These are phyloP conservation scores for Branchipolynoe longqiensis DNA, from an alignment of 2,888 invertebrate species.

Conservation along the genomic window DNA sequence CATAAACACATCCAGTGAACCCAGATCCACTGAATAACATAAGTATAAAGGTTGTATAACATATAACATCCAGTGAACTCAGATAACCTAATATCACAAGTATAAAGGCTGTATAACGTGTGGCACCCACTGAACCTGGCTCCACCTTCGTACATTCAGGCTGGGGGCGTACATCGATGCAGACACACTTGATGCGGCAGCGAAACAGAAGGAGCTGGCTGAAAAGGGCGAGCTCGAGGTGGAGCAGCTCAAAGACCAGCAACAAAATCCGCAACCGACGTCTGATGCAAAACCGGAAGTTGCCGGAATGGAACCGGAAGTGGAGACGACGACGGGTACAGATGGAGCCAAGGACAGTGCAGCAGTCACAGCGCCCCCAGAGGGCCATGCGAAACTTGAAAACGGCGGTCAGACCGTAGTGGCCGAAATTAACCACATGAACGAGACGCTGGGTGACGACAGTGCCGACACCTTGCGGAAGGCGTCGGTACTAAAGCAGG, in stretches of 20 bases:
- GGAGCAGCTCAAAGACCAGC: not conserved
- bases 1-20: too few species aligned
- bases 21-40: too few species aligned
- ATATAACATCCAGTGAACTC: too few species aligned
- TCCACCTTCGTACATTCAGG: not conserved
- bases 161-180: slow-evolving; percentile 27
- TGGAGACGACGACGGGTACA: not conserved
- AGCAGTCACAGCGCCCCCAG: not conserved
- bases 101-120: too few species aligned
- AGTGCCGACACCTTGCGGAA: not conserved
- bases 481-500: slow-evolving; percentile 30
- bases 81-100: too few species aligned
- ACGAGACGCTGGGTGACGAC: slow-evolving; percentile 14
- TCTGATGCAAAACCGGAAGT: not conserved
- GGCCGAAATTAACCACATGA: slow-evolving; percentile 52
- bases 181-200: slow-evolving; percentile 17
- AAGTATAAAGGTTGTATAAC: too few species aligned
- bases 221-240: slow-evolving; percentile 7
- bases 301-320: not conserved
- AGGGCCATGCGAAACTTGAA: slow-evolving; percentile 52
- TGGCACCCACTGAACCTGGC: too few species aligned
- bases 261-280: not conserved
- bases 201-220: not conserved
- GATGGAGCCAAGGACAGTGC: not conserved
- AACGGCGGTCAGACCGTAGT: slow-evolving; percentile 38